Base-by-base conservation (phyloP, 2,113 vertebrate genomes). In the Bubo bubo region DNA sequence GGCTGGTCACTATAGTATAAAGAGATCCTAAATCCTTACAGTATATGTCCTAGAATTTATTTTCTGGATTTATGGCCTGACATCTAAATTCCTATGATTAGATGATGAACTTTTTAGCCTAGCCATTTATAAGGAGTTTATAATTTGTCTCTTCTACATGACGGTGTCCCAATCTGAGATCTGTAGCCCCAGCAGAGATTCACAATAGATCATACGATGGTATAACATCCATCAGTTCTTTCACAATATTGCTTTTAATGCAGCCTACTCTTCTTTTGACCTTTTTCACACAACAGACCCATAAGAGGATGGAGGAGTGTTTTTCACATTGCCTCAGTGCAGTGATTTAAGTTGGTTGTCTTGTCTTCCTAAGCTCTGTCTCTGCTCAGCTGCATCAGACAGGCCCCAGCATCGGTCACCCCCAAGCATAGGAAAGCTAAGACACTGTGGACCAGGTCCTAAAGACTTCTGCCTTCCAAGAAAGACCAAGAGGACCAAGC, bases 201-300 rank as follows among this genome's bases (percentile, higher is more conserved):
- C 67, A 17, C 18, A n/a, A 41, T 50, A 27, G 8, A 39, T 32
- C 26, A 19, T 34, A 52, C 1, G 4, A n/a, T 35, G 43, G 15
- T 74, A 26, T 22, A 74, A 64, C 10, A 49, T 43, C 79, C 0
- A 0, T 26, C 1, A 2, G 6, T 16, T 53, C 45, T 63, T 70
- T 88, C 62, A 75, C 5, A 26, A 13, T 37, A 37, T 13, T 74
- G 26, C 19, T 63, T 70, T 64, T 59, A 53, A 80, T 30, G 26
- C 14, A 41, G 3, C 24, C 71, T 73, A 70, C 8, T 26, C 12
- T 37, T 84, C 45, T 58, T 53, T 92, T 41, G 34, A 27, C 56
- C 9, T 64, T 88, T 62, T 85, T 85, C 45, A 70, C 37, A 47
- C 37, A 63, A 22, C 7, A 79, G 53, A 62, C 11, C 50, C 16